These are phyloP conservation scores for Mus minutoides DNA, from an alignment of 2,797 vertebrate species.

Conservation along the genomic window DNA sequence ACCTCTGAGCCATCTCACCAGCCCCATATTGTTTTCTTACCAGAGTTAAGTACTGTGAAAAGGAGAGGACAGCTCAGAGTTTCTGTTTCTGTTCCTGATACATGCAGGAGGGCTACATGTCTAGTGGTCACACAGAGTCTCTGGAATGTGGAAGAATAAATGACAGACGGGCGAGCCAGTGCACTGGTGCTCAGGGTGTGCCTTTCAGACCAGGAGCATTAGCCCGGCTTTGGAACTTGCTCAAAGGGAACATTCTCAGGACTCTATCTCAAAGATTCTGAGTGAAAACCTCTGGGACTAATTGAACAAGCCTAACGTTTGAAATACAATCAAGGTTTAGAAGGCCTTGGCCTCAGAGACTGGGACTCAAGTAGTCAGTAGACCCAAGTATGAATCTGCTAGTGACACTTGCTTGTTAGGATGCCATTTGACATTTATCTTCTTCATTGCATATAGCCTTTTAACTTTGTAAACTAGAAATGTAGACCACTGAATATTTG, in stretches of 20 bases:
- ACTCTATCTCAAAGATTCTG: background rate
- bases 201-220: background rate
- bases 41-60: conserved; percentile 20
- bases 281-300: background rate
- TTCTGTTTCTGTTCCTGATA: background rate
- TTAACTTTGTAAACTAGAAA: background rate
- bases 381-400: background rate
- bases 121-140: background rate
- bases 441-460: conserved; percentile 14
- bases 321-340: background rate
- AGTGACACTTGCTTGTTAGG: background rate
- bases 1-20: too few relatives aligned
- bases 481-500: conserved; percentile 41
- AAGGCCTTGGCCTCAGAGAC: conserved; percentile 29
- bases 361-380: conserved; percentile 73
- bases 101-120: background rate
- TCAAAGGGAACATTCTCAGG: conserved; percentile 23
- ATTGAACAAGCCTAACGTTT: background rate
- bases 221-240: background rate
- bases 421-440: background rate
- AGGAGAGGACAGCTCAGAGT: conserved; percentile 1
- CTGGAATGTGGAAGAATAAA: background rate
- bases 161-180: background rate
- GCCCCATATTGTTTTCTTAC: background rate
- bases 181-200: background rate